phyloP scores from a whole-genome alignment of 2,113 vertebrate genomes.

The Solea solea region DNA sequence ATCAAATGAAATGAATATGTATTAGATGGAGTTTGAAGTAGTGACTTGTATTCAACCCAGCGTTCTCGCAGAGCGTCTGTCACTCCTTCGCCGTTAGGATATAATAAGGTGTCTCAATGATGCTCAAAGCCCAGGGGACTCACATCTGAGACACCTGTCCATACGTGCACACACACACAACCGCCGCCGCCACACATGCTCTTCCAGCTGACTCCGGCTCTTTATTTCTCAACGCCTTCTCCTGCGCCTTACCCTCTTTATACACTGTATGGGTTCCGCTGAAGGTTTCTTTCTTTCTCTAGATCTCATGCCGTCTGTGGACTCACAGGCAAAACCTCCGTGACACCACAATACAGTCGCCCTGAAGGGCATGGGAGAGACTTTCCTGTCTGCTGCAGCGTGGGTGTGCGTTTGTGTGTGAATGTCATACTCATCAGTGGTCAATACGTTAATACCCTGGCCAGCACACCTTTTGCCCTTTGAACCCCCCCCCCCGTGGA shows the following conservation, averaged over 20 bases:
- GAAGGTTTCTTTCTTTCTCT: slow-evolving; percentile 39
- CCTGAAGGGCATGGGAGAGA: slow-evolving; percentile 54
- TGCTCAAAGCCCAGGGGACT: slow-evolving; percentile 62
- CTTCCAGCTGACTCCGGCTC: slow-evolving; percentile 43
- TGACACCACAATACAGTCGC: slow-evolving; percentile 37
- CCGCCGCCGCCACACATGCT: slow-evolving; percentile 43
- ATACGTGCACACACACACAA: slow-evolving; percentile 38
- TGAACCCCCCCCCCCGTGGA: slow-evolving; percentile 34
- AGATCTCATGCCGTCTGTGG: slow-evolving; percentile 32
- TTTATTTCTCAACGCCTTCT: slow-evolving; percentile 52
- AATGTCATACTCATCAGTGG: slow-evolving; percentile 7
- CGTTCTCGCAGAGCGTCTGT: slow-evolving; percentile 61
- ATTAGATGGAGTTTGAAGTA: slow-evolving; percentile 67
- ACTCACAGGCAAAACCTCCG: slow-evolving; percentile 20
- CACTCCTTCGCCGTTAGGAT: slow-evolving; percentile 68
- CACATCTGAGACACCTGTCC: slow-evolving; percentile 75
- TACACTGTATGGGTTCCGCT: slow-evolving; percentile 54
- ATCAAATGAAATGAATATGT: slow-evolving; percentile 76
- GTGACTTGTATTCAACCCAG: slow-evolving; percentile 67
- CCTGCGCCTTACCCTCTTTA: slow-evolving; percentile 50
- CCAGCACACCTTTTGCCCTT: slow-evolving; percentile 33
- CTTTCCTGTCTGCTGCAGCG: slow-evolving; percentile 21
- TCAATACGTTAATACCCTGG: slow-evolving; percentile 36
- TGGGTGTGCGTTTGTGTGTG: slow-evolving; percentile 33
- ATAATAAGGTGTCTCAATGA: slow-evolving; percentile 71